These are phyloP conservation scores for Pseudomyrmex gracilis DNA, from an alignment of 1,140 invertebrate species.

Conservation along the genomic window DNA sequence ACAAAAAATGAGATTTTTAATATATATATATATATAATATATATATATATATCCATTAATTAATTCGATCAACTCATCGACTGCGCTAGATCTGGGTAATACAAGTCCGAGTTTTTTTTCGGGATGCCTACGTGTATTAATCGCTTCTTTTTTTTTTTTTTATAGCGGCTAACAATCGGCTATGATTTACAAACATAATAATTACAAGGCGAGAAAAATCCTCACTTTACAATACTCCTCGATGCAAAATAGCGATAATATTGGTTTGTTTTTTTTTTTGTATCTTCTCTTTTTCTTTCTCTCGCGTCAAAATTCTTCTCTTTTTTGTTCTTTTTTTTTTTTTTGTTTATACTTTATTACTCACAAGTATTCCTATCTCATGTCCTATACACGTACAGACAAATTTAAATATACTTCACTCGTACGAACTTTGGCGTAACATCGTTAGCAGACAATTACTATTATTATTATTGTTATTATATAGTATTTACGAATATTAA, in stretches of 20 bases:
- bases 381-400: slow-evolving; percentile 55
- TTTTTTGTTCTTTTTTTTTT: neutral
- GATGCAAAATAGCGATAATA: slow-evolving; percentile 68
- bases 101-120: slow-evolving; percentile 61
- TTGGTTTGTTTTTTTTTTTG: slow-evolving; percentile 54
- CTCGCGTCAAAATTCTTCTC: neutral
- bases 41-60: slow-evolving; percentile 72
- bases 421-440: slow-evolving; percentile 70
- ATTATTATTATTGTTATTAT: slow-evolving; percentile 50
- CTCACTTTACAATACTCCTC: slow-evolving; percentile 67
- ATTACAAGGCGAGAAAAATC: slow-evolving; percentile 72
- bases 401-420: slow-evolving; percentile 61
- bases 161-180: slow-evolving; percentile 69
- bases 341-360: slow-evolving; percentile 39
- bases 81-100: slow-evolving; percentile 74
- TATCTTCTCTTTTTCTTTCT: neutral
- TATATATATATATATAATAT: slow-evolving; percentile 69
- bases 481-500: slow-evolving; percentile 32
- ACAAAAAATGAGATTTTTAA: slow-evolving; percentile 79
- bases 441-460: slow-evolving; percentile 60
- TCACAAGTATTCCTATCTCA: slow-evolving; percentile 60
- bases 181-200: slow-evolving; percentile 74
- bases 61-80: slow-evolving; percentile 69
- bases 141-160: slow-evolving; percentile 42
- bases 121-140: slow-evolving; percentile 60